Evolutionary conservation across 1,140 invertebrate species (phyloP).

Genomic region (Cotesia glomerata): DNA sequence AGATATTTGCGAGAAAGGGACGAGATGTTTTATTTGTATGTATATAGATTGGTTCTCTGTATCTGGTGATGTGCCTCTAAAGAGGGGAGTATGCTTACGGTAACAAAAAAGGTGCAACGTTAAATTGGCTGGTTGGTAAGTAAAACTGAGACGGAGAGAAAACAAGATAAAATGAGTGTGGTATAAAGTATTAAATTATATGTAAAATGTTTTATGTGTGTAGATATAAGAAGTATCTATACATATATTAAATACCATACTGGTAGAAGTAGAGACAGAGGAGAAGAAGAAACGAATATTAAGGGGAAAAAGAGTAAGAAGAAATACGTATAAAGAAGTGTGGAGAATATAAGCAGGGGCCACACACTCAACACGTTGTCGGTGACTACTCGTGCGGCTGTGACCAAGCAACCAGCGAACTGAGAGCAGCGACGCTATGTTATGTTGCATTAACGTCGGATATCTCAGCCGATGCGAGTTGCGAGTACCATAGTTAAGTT

Average conservation of each 20-base stretch:
- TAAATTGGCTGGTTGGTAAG: neutral
- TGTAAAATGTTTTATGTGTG: too few species aligned
- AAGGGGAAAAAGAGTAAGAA: neutral
- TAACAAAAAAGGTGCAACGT: neutral
- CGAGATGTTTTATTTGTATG: neutral
- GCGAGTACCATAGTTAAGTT: neutral
- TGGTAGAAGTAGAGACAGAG: too few species aligned
- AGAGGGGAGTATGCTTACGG: neutral
- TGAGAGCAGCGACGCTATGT: too few species aligned
- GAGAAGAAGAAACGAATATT: too few species aligned
- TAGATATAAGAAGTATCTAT: neutral
- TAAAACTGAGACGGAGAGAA: neutral
- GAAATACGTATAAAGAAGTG: neutral
- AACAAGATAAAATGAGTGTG: neutral
- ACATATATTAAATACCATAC: too few species aligned
- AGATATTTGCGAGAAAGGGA: neutral
- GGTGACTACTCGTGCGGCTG: neutral
- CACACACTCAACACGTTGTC: slow-evolving; percentile 3
- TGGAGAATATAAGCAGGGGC: neutral
- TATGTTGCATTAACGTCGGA: slow-evolving; percentile 1
- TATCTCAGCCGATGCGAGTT: neutral
- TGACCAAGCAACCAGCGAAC: slow-evolving; percentile 4
- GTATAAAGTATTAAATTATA: too few species aligned
- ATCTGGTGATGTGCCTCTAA: too few species aligned
- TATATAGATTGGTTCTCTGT: neutral